Evolutionary conservation across 2,113 vertebrate species (phyloP).

Genomic region (Terrapene triunguis): DNA sequence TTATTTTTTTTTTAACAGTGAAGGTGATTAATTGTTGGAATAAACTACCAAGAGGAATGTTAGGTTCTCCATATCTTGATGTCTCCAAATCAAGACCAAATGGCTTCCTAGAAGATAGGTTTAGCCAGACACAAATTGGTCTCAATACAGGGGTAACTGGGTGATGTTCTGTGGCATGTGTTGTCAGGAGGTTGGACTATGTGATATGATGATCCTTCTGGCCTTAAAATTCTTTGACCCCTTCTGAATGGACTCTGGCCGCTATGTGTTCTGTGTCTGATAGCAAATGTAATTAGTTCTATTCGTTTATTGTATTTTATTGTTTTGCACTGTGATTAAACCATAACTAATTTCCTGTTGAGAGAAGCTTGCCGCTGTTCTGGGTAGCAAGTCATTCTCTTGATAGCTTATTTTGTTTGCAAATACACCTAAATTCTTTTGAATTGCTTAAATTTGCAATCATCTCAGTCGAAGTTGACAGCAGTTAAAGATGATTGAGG

Average conservation of each 20-base stretch:
- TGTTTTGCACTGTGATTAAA: background rate
- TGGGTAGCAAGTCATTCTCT: background rate
- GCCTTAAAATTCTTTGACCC: background rate
- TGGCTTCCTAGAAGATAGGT: background rate
- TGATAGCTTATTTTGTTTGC: background rate
- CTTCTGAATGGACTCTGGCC: background rate
- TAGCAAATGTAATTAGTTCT: background rate
- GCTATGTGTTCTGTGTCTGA: background rate
- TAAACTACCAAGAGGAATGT: background rate
- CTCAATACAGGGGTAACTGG: background rate
- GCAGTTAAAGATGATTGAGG: background rate
- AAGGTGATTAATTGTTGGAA: background rate
- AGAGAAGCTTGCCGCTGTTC: background rate
- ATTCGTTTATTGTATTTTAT: background rate
- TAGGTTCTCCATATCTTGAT: background rate
- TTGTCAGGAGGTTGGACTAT: background rate
- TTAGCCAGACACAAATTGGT: background rate
- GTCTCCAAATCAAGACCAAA: background rate
- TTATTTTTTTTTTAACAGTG: background rate
- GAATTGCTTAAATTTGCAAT: background rate
- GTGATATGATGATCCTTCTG: accelerated
- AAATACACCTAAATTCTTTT: background rate
- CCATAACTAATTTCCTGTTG: background rate
- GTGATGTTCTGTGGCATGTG: background rate
- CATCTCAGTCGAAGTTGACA: background rate